A percentile compares a stretch with the other conserved stretches of the same genome.
phyloP scores from a whole-genome alignment of 1,140 invertebrate genomes.

The Gryon sp. region DNA sequence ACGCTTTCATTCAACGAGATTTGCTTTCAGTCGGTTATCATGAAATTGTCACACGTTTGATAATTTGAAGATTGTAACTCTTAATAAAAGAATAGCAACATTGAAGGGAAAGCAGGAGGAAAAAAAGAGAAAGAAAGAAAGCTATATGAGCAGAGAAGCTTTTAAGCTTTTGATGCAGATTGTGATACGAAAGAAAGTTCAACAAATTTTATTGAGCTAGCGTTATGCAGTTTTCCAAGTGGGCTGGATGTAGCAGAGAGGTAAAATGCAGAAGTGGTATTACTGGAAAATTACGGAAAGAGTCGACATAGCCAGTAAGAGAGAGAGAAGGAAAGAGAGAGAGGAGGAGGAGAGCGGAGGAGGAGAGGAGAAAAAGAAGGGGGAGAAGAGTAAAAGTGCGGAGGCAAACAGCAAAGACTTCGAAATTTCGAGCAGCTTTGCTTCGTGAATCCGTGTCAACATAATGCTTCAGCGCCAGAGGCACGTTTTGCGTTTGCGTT shows the following conservation, averaged over 20 bases:
- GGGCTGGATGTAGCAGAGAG: conserved; percentile 27
- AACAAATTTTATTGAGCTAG: conserved; percentile 56
- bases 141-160: conserved; percentile 17
- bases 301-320: conserved; percentile 42
- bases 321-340: no score
- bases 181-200: conserved; percentile 30
- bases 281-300: conserved; percentile 59
- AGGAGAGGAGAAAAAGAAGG: conserved; percentile 57
- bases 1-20: conserved; percentile 5
- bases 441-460: conserved; percentile 62
- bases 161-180: conserved; percentile 43
- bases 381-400: conserved; percentile 37
- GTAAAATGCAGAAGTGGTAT: conserved; percentile 57
- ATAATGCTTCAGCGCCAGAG: conserved; percentile 63
- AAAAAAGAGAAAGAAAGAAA: no score
- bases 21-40: neutral
- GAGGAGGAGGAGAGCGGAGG: conserved; percentile 38
- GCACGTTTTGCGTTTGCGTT: conserved; percentile 64
- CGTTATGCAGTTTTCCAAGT: conserved; percentile 52
- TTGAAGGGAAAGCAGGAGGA: conserved; percentile 11
- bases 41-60: conserved; percentile 9
- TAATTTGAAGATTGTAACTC: conserved; percentile 24
- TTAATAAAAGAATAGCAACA: conserved; percentile 24
- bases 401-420: conserved; percentile 59
- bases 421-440: conserved; percentile 62